Evolutionary conservation across 2,888 invertebrate species (phyloP).

Genomic region (Spodoptera picta): DNA sequence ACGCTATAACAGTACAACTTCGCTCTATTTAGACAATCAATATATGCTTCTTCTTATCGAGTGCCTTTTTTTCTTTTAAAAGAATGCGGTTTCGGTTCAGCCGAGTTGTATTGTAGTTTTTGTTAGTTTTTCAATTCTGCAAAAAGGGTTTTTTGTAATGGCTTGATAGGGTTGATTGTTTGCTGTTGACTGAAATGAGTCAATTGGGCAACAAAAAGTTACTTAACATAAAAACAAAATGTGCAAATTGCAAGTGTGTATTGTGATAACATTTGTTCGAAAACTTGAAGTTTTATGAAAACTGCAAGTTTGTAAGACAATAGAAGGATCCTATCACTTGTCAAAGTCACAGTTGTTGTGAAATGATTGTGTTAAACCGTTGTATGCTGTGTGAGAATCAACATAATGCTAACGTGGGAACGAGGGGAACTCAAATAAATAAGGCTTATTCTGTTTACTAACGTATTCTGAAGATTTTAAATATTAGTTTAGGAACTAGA

Average conservation of each 20-base stretch:
- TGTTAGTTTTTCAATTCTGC: conserved; percentile 23
- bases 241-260: conserved; percentile 14
- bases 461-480: conserved; percentile 58
- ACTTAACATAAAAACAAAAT: not conserved
- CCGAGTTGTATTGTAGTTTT: conserved; percentile 18
- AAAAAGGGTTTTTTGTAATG: conserved; percentile 12
- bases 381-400: conserved; percentile 46
- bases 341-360: conserved; percentile 38
- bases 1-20: conserved; percentile 49
- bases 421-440: conserved; percentile 58
- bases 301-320: conserved; percentile 33
- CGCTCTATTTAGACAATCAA: conserved; percentile 55
- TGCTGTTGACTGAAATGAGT: conserved; percentile 4
- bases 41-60: conserved; percentile 41
- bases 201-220: conserved; percentile 13
- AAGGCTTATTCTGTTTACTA: conserved; percentile 58
- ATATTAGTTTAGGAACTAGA: conserved; percentile 63
- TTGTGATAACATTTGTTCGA: conserved; percentile 14
- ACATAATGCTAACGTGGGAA: conserved; percentile 61
- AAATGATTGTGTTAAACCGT: conserved; percentile 32
- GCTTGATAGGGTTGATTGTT: not conserved
- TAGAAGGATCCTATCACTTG: conserved; percentile 27
- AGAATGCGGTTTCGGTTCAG: conserved; percentile 16
- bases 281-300: conserved; percentile 20
- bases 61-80: conserved; percentile 36